Base-by-base conservation (phyloP, 2,888 invertebrate genomes). In the Idaea straminata region DNA sequence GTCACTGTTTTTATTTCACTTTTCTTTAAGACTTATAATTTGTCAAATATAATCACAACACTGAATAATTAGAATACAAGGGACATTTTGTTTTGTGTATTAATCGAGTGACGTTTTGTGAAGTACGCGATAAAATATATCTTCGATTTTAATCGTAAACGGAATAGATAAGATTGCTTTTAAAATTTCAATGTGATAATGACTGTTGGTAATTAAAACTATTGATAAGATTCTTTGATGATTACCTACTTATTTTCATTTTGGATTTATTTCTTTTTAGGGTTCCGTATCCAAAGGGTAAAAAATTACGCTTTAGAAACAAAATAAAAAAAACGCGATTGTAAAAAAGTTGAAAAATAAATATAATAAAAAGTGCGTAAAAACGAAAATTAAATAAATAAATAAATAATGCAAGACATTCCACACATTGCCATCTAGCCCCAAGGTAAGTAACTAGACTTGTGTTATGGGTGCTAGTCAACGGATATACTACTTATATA, bases 41-140 rank as follows among this genome's bases (percentile, higher is more conserved):
- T 62, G 59, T 13, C 36, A 59, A 16, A 66, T 3, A 25, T 25
- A 69, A 67, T 69, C 64, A 63, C 60, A 62, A 47, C 65, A 62
- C 62, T 15, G 15, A 47, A 2, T 47, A 34, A 60, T 16, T 67
- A 10, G n/a, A 61, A 61, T n/a, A 59, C 64, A 64, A 61, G 66
- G 65, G 58, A 59, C 36, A 47, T 57, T 57, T 64, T 38, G 66
- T 71, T 66, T 63, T 65, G 36, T 35, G 58, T 59, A 62, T 61
- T 67, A 67, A 70, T 71, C 69, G 47, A 38, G 64, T 68, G 72
- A 76, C 70, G 72, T 63, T 25, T 61, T 59, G 72, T 69, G 59
- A 69, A 66, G 62, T 70, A 69, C 67, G 58, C 71, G 71, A 16
- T 59, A 16, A 57, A 38, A 69, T 68, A 68, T 64, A 68, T 60